These are phyloP conservation scores for Chunga burmeisteri DNA, from an alignment of 2,113 vertebrate species.

Conservation along the genomic window DNA sequence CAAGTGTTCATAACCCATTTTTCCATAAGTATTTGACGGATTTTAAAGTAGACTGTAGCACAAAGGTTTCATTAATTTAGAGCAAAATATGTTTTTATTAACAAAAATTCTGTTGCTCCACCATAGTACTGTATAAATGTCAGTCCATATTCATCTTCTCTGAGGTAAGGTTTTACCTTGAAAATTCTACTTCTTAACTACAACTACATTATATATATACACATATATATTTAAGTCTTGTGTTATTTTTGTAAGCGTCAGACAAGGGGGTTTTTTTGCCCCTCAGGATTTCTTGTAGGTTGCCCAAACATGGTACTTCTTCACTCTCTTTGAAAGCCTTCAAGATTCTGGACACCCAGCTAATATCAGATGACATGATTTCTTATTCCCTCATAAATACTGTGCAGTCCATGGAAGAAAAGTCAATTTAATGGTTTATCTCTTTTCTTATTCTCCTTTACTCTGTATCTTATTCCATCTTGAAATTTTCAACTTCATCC, in stretches of 20 bases:
- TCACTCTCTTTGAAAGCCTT: not conserved
- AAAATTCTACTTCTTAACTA: not conserved
- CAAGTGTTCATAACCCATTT: not conserved
- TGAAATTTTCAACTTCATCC: constrained; percentile 24
- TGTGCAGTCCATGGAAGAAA: not conserved
- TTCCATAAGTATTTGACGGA: not conserved
- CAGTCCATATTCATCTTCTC: not conserved
- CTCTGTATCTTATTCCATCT: not conserved
- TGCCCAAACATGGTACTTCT: not conserved
- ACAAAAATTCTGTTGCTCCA: not conserved
- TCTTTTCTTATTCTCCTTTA: not conserved
- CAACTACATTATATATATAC: too few species aligned
- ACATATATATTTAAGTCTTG: not conserved
- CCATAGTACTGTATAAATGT: not conserved
- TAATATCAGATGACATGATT: not conserved
- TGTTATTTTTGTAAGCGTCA: not conserved
- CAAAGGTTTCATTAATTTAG: not conserved
- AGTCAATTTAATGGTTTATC: constrained; percentile 21
- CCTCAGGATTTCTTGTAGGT: not conserved
- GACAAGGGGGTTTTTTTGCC: not conserved
- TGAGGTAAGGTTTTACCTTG: not conserved
- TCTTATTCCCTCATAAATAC: constrained; percentile 14
- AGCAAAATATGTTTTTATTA: not conserved
- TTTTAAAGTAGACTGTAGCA: not conserved
- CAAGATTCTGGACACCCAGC: not conserved